Conservation (phyloP, 2,888 invertebrate species). For the Temnothorax unifasciatus region DNA sequence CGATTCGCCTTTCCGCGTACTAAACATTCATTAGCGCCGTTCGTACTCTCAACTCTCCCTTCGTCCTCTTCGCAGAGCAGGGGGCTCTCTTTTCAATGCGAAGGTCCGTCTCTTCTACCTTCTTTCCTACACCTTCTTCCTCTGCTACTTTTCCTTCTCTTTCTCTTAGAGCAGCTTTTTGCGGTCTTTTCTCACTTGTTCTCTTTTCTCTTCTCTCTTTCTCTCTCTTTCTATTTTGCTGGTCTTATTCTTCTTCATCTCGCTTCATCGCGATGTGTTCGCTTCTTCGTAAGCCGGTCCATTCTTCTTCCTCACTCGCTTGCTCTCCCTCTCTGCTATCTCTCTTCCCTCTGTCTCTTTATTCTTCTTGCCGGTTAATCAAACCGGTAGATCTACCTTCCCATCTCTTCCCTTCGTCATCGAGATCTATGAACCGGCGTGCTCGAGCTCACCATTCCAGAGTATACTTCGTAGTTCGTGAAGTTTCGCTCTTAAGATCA, state of each 20-base stretch:
- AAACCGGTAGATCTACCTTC: constrained; percentile 78
- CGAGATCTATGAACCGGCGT: constrained; percentile 71
- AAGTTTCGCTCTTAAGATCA: constrained; percentile 65
- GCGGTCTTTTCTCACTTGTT: constrained; percentile 59
- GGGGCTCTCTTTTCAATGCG: constrained; percentile 27
- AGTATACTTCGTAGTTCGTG: constrained; percentile 68
- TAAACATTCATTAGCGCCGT: constrained; percentile 76
- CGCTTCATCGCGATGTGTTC: constrained; percentile 61
- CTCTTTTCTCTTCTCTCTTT: constrained; percentile 36
- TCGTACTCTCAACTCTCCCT: constrained; percentile 58
- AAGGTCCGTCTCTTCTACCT: constrained; percentile 45
- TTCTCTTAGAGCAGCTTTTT: constrained; percentile 63
- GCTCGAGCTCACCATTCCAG: constrained; percentile 69
- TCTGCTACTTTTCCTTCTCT: constrained; percentile 58
- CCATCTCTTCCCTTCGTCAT: constrained; percentile 64
- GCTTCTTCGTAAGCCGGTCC: constrained; percentile 65
- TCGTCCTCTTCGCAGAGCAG: constrained; percentile 22
- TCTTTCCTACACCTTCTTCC: constrained; percentile 56
- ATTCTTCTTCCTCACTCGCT: constrained; percentile 59
- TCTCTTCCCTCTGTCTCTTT: constrained; percentile 40
- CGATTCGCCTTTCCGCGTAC: constrained; percentile 73
- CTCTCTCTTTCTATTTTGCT: constrained; percentile 37
- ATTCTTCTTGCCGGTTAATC: constrained; percentile 74
- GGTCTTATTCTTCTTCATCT: constrained; percentile 43
- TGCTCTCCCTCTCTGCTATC: constrained; percentile 49